Base-by-base conservation (phyloP, 2,888 invertebrate genomes). In the Arrhopalites spinosus region DNA sequence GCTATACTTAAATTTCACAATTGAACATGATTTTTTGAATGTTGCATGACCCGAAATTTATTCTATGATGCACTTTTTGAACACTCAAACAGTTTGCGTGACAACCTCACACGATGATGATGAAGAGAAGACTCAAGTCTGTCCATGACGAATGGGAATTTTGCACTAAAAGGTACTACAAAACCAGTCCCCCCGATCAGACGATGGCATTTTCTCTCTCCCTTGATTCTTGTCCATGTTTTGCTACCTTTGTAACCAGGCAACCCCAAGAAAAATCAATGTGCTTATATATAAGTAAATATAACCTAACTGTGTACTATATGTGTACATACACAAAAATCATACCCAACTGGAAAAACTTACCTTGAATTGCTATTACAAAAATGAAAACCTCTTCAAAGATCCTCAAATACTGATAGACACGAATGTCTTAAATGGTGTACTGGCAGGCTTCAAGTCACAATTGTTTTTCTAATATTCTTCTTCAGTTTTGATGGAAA, bases 181-280 rank as follows among this genome's bases (percentile, higher is more conserved):
- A 3, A 3, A 36, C 36, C 11, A 50, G 50, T 17, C 50, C 17
- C 17, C 17, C 50, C 50, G 36, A 36, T 7, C 36, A 36, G 36
- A 36, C 36, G 3, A 11, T 3, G 50, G 50, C 45, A 11, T 15
- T 11, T 36, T 45, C 67, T 36, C 20, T 43, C n/a, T 36, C 36
- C 36, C n/a, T 15, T 13, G 20, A n/a, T 36, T 23, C 45, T 67
- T 43, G 20, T 20, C 25, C 25, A 23, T 68, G 68, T 68, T 68
- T 47, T 68, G 36, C 68, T 2, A 5, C 50, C 23, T 23, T 2
- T 3, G 68, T 68, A 50, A 27, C 68, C 29, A 68, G 45, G 68
- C 47, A 68, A 68, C 68, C 50, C 2, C 13, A 23, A 29, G 45
- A 43, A 68, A 68, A 68, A 68, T 68, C 68, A 20, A 68, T 68